Evolutionary conservation across 2,888 invertebrate species (phyloP), one percentile per base, ranked within the genome.

Genomic region (Dysmachus trigonus): DNA sequence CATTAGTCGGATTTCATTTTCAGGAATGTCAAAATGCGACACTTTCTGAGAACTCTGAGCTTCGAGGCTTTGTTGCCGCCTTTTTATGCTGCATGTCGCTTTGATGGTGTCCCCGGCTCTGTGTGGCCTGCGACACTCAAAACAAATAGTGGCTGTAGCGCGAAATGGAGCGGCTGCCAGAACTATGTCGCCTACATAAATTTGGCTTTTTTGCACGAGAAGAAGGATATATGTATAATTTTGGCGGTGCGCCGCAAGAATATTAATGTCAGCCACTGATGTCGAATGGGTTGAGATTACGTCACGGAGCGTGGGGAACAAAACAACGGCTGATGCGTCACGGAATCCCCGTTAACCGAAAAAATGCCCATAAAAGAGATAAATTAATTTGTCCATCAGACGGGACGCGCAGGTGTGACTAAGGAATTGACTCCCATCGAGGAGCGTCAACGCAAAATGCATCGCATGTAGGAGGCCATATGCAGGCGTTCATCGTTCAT

Each of bases 1-100:
- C 73, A 73, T 73, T 73, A 73, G 73, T 73, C 33, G 73, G 31
- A 35, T 73, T 73, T 73, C 31, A 73, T 73, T 73, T 31, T 73
- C 35, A 35, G 73, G 33, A 31, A 31, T 73, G 73, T 35, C 73
- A 35, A 73, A 73, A 73, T 62, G 62, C 62, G 35, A 76, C 76
- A 38, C 35, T 76, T 76, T 76, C 38, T 38, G 38, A 47, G 47
- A n/a, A 18, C 47, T n/a, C n/a, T n/a, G 47, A n/a, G 62, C 22
- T 62, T 27, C 27, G 62, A 27, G 62, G 62, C 62, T 62, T 62
- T 62, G 62, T 27, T 27, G 62, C 27, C 62, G 18, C 27, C 62
- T 62, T 62, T 27, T 62, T 62, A 62, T 62, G 62, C 62, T 76
- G 33, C 76, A 18, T 22, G 76, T 35, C 76, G 38, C 18, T 76